Conservation (phyloP, 37 sponge, comb jelly and placozoan species). For the Agelas oroides region DNA sequence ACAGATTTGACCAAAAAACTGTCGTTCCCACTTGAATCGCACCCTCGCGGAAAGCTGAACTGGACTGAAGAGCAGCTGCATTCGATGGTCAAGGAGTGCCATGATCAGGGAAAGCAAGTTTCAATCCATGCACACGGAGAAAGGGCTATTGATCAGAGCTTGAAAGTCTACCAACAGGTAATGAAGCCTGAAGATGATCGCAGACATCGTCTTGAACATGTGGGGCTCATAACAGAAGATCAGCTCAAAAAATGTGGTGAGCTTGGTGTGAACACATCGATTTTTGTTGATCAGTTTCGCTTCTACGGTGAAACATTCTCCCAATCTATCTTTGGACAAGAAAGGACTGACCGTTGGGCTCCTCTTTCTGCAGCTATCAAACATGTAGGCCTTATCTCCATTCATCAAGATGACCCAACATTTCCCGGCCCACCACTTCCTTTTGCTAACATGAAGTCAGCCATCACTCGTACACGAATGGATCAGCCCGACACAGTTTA, state of each 20-base stretch:
- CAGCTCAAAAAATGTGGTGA: constrained; percentile 26
- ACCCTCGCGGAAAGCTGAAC: constrained; percentile 27
- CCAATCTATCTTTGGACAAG: constrained; percentile 48
- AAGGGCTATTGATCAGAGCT: constrained; percentile 50
- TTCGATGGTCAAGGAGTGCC: constrained; percentile 24
- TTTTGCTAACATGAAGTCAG: constrained; percentile 37
- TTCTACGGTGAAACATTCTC: constrained; percentile 54
- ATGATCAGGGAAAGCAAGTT: constrained; percentile 22
- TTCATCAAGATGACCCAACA: constrained; percentile 62
- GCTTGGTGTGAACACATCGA: constrained; percentile 50
- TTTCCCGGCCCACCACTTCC: constrained; percentile 40
- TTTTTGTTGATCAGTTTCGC: constrained; percentile 56
- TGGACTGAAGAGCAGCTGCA: constrained; percentile 13
- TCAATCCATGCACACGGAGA: constrained; percentile 77
- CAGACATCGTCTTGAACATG: constrained; percentile 69
- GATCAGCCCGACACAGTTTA: not conserved
- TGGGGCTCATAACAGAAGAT: constrained; percentile 51
- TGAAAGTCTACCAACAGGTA: constrained; percentile 32
- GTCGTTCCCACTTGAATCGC: constrained; percentile 29
- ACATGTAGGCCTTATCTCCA: constrained; percentile 7
- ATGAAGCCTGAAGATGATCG: constrained; percentile 10
- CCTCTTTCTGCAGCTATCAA: constrained; percentile 34
- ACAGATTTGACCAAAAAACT: constrained; percentile 40
- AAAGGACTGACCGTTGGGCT: constrained; percentile 31
- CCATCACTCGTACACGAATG: constrained; percentile 37